phyloP scores from a whole-genome alignment of 2,797 vertebrate species.

The Ara ararauna region DNA sequence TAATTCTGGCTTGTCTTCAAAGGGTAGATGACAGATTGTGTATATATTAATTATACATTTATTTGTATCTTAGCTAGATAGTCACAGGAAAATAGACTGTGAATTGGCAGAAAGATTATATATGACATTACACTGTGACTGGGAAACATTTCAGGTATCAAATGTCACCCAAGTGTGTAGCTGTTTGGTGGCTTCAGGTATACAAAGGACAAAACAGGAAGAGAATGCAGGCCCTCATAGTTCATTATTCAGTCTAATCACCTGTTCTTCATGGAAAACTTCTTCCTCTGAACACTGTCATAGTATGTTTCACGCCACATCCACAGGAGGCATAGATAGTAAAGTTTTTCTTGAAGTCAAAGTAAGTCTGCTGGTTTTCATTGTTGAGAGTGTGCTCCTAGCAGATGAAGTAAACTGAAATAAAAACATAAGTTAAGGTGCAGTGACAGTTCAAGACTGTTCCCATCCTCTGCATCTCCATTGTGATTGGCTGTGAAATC shows the following conservation, averaged over 20 bases:
- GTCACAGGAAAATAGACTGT: background rate
- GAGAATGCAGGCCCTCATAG: background rate
- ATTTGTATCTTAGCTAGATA: background rate
- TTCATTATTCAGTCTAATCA: background rate
- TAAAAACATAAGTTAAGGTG: background rate
- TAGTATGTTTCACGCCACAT: rapidly evolving
- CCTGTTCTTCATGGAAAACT: background rate
- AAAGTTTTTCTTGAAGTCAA: background rate
- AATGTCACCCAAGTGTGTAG: background rate
- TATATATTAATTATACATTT: background rate
- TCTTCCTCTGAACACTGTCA: background rate
- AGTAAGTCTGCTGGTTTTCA: background rate
- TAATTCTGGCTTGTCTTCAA: background rate
- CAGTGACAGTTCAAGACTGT: background rate
- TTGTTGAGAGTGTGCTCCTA: background rate
- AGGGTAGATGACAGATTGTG: background rate
- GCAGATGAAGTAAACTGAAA: background rate
- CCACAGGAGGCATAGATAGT: background rate
- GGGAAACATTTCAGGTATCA: background rate
- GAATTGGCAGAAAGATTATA: background rate
- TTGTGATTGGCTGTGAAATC: background rate
- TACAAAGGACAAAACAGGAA: background rate
- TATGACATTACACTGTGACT: background rate
- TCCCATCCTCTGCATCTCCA: background rate
- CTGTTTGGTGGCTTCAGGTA: background rate